Evolutionary conservation across 2,888 invertebrate species (phyloP), one percentile per base, ranked within the genome.

Genomic region (Drosophila hamatofila): DNA sequence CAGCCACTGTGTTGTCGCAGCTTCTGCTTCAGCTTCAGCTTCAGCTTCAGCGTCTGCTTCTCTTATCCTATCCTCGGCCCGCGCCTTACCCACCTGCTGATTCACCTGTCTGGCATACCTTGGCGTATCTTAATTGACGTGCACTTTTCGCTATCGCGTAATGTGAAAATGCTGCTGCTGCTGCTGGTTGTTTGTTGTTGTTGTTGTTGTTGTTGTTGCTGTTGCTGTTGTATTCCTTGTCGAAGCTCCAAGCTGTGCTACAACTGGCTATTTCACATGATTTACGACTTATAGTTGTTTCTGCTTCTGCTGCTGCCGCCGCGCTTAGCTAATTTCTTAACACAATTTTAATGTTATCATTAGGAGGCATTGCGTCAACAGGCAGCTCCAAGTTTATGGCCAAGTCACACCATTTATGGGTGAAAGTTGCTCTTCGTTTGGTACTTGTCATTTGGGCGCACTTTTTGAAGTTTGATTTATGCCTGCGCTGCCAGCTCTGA

Each of bases 81-180:
- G 41, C 51, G 44, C 56, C 66, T 67, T 58, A 54, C 52, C 75
- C 72, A 79, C 78, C 72, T 61, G 76, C 74, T 70, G 83, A 81
- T 83, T 84, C 83, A 84, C 88, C 83, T 83, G 83, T 87, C 83
- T 69, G 83, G 80, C 89, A 88, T 88, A 83, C 84, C 89, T 78
- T 66, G 79, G 85, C 88, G 87, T 87, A 87, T 87, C 89, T 87
- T 87, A 87, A 87, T 87, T 87, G 87, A 87, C 87, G 87, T 87
- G 89, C 89, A 87, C 87, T 89, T 89, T 87, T 89, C 83, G 88
- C 85, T 89, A 89, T 89, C 89, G 85, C 82, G 81, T 86, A 89
- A 86, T 87, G 89, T 76, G 89, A 88, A 87, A 87, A 84, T 79
- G 81, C 80, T 83, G 81, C 66, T 75, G 64, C 58, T 52, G 67